Evolutionary conservation across 1,140 invertebrate species (phyloP).

Genomic region (Nasonia vitripennis): DNA sequence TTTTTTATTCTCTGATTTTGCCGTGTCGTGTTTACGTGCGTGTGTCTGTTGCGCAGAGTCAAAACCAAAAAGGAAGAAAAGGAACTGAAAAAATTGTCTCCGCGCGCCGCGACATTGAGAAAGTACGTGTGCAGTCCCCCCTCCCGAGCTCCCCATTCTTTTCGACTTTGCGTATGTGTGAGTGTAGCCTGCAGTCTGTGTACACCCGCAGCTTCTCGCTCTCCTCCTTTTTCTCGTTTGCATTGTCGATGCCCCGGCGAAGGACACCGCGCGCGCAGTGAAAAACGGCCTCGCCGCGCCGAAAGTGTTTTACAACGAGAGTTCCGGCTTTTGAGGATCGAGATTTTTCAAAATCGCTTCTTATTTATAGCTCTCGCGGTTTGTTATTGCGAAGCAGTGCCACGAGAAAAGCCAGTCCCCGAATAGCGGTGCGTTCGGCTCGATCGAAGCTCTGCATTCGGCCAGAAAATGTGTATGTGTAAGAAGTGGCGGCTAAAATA

Average conservation of each 20-base stretch:
- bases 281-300: conserved; percentile 31
- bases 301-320: conserved; percentile 48
- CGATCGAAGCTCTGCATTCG: no score
- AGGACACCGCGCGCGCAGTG: conserved; percentile 61
- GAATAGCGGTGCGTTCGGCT: no score
- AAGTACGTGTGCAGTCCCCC: background rate
- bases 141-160: background rate
- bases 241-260: conserved; percentile 56
- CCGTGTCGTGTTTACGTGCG: conserved; percentile 43
- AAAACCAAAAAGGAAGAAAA: conserved; percentile 4
- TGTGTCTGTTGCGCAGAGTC: conserved; percentile 6
- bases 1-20: conserved; percentile 45
- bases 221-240: conserved; percentile 57
- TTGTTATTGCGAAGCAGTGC: no score
- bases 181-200: background rate
- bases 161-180: background rate
- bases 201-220: conserved; percentile 28
- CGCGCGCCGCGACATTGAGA: conserved; percentile 32
- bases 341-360: no score
- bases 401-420: no score
- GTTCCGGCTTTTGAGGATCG: conserved; percentile 30
- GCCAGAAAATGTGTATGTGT: background rate
- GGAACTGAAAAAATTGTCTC: background rate
- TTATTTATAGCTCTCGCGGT: background rate
- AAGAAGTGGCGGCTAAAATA: conserved; percentile 36